Base-by-base conservation (phyloP, 2,797 vertebrate genomes). In the Crenichthys baileyi region DNA sequence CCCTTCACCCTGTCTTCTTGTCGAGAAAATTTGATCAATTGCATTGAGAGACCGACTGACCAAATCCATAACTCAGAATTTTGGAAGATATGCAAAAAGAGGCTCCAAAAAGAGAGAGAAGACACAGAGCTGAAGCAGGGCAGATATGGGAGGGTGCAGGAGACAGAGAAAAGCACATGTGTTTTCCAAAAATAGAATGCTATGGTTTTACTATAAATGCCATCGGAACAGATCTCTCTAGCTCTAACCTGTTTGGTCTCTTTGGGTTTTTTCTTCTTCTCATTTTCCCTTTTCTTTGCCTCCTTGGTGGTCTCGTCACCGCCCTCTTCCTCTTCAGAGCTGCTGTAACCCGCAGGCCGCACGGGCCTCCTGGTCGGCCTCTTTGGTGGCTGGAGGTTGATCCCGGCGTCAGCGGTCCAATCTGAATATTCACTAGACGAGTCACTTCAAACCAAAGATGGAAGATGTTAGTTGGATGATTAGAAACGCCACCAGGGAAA, bases 351-450 rank as follows among this genome's bases (percentile, higher is more conserved):
- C 41, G 96, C 91, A 53, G 96, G 96, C 81, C 94, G 95, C 22
- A 95, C 94, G 5, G 95, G 95, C 90, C 97, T 96, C 87, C 98
- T 97, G 50, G 94, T 96, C 46, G 96, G 90, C 81, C 98, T 96
- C 91, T 99, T 99, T 0, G 98, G 98, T 3, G 98, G 98, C 84
- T 99, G 98, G 48, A 99, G 97, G 95, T 99, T 99, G 90, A 99
- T 99, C 18, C 98, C 98, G 2, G 98, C 98, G 81, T 99, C 98
- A 22, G 98, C 98, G 15, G 97, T 99, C 98, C 98, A 99, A 87
- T 99, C 98, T 0, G 98, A 99, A 93, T 99, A 99, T 78, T 99
- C 98, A 87, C 98, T 99, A 76, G 98, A 98, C 9, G 97, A 97
- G 90, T 97, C 97, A 55, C 98, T 99, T 88, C 0, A 82, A 86